Evolutionary conservation across 2,113 vertebrate species (phyloP), one percentile per base, ranked within the genome.

Genomic region (Rhinoderma darwinii): DNA sequence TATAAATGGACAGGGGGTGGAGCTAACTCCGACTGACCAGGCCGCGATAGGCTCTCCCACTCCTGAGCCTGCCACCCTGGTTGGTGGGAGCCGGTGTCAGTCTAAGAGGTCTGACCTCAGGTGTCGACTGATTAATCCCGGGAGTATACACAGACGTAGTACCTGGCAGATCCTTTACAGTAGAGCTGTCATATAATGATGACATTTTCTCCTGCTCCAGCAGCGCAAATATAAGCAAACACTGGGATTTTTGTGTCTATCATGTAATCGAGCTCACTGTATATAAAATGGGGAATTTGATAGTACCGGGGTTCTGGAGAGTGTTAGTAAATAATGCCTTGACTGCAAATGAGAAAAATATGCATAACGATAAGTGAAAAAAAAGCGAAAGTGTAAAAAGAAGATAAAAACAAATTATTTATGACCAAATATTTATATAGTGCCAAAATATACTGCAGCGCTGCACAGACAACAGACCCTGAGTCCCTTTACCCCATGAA

Each of bases 211-310:
- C 47, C 47, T 11, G 1, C 35, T 37, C 20, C 68, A 39, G 39
- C 25, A 27, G 22, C 39, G 25, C 70, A 73, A 37, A 37, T 70
- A 37, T 70, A 63, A 27, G 25, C 22, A 72, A 27, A 27, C 11
- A 44, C 11, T 74, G 22, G 39, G 22, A 44, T 43, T n/a, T 25
- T 14, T 14, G 11, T 44, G 68, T 39, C 35, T 39, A 25, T 72
- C 68, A 72, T 72, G 68, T 74, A 74, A 43, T 43, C 27, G 22
- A 75, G 41, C 41, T 75, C 41, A 25, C 73, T 14, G 73, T 75
- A 22, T 32, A 47, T 75, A 44, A 15, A 75, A 47, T 27, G 41
- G 27, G 73, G 22, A 0, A 44, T n/a, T 75, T 73, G 37, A 41
- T 73, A 37, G 9, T 35, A 72, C 32, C n/a, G n/a, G n/a, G 18